Evolutionary conservation across 2,113 vertebrate species (phyloP).

Genomic region (Pygoscelis adeliae): DNA sequence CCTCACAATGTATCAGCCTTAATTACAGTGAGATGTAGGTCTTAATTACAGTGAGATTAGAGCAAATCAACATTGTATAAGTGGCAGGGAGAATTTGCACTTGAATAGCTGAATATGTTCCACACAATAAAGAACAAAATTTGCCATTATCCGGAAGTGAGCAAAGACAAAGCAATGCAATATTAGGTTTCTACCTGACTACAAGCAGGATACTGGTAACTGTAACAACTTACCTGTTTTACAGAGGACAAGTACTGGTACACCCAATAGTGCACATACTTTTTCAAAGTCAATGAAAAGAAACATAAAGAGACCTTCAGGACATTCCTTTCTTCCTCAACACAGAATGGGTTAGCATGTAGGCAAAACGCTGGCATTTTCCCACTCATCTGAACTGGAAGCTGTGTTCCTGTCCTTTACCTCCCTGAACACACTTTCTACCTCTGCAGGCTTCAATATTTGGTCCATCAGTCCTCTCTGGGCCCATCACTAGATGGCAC

Average conservation of each 20-base stretch:
- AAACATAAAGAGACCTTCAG: not conserved
- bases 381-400: not conserved
- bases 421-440: not conserved
- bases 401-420: not conserved
- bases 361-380: not conserved
- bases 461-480: not conserved
- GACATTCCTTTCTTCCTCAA: not conserved
- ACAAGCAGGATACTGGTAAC: not conserved
- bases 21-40: not conserved
- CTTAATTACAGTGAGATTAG: not conserved
- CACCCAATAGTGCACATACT: fast-evolving
- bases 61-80: not conserved
- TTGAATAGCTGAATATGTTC: not conserved
- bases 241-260: not conserved
- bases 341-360: not conserved
- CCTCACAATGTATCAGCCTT: not conserved
- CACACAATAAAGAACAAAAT: not conserved
- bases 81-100: not conserved
- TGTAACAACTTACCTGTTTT: not conserved
- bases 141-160: not conserved
- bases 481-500: not conserved
- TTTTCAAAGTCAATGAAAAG: not conserved
- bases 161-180: not conserved
- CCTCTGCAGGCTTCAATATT: not conserved
- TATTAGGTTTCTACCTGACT: not conserved